Conservation (phyloP, 2,797 vertebrate genomes). For the Lophius americanus region DNA sequence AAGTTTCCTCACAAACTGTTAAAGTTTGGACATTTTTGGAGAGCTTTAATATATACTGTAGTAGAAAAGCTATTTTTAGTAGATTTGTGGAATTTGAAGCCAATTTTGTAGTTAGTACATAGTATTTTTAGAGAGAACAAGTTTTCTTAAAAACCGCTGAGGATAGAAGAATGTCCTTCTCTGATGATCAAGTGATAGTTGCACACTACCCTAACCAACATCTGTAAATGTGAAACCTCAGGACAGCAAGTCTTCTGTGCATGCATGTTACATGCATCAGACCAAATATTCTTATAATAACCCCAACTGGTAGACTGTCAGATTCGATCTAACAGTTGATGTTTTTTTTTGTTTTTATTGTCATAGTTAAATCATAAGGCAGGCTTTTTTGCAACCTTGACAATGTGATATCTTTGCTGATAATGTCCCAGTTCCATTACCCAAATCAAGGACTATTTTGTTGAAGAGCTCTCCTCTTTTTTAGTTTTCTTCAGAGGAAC, state of each 20-base stretch:
- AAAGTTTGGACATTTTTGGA: too few relatives aligned
- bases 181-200: too few relatives aligned
- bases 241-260: background rate
- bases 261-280: slow-evolving; percentile 30
- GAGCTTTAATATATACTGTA: too few relatives aligned
- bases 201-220: too few relatives aligned
- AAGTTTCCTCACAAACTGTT: too few relatives aligned
- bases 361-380: slow-evolving; percentile 16
- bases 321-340: background rate
- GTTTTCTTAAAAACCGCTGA: too few relatives aligned
- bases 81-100: too few relatives aligned
- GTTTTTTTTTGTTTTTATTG: background rate
- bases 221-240: background rate
- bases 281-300: slow-evolving; percentile 39
- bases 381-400: slow-evolving; percentile 25
- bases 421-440: slow-evolving; percentile 16
- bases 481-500: slow-evolving; percentile 32
- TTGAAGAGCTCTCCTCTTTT: background rate
- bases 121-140: too few relatives aligned
- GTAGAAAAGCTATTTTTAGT: too few relatives aligned
- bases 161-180: too few relatives aligned
- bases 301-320: slow-evolving; percentile 1
- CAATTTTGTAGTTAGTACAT: too few relatives aligned
- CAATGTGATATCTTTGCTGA: slow-evolving; percentile 16
- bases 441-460: background rate